Evolutionary conservation across 2,797 vertebrate genomes (phyloP).

Genomic region (Propithecus deckenii): DNA sequence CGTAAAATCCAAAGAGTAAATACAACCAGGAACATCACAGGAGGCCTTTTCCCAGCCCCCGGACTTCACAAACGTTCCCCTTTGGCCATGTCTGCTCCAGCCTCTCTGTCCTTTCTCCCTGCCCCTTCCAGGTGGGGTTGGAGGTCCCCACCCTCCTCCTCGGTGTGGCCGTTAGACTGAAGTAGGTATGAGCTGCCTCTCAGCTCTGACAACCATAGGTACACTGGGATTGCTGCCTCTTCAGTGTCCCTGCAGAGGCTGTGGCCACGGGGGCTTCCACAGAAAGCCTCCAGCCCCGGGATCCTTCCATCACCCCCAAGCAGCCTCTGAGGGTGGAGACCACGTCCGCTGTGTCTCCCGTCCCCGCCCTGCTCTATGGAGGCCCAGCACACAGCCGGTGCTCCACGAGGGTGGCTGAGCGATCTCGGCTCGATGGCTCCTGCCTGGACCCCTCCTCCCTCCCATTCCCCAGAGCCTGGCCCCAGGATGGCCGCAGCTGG

Average conservation of each 20-base stretch:
- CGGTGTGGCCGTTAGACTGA: neutral
- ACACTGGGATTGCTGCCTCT: neutral
- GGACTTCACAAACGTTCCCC: too few relatives aligned
- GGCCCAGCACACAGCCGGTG: rapidly evolving
- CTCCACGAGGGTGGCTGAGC: neutral
- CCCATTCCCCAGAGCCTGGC: too few relatives aligned
- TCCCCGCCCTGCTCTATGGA: neutral
- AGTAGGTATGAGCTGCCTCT: rapidly evolving
- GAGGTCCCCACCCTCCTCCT: neutral
- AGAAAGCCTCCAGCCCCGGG: neutral
- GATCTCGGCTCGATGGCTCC: neutral
- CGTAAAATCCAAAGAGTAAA: neutral
- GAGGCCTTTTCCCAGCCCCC: neutral
- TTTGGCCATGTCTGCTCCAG: neutral
- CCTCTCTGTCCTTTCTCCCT: neutral
- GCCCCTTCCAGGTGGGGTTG: neutral
- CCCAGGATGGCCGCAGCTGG: neutral
- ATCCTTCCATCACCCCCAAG: neutral
- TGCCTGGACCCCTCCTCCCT: neutral
- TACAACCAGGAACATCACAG: neutral
- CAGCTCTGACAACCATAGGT: neutral
- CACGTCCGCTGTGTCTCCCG: too few relatives aligned
- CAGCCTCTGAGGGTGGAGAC: neutral
- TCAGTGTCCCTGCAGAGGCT: neutral
- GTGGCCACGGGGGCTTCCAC: neutral